A percentile compares a stretch with the other conserved stretches of the same genome.
Conservation (phyloP, 2,797 vertebrate genomes). For the Chrosomus eos region DNA sequence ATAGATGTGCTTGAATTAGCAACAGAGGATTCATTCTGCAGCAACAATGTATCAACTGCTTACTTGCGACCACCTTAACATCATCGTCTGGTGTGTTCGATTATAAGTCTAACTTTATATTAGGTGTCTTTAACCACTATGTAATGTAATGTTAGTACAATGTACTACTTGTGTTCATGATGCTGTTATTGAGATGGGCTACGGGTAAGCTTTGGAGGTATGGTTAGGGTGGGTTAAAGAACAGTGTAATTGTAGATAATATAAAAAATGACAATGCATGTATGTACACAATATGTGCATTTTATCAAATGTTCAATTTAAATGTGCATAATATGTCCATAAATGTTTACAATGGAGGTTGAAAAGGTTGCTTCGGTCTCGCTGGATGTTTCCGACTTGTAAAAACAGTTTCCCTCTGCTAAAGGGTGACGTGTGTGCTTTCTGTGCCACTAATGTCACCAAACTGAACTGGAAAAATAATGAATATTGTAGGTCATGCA, state of each 20-base stretch:
- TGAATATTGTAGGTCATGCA: neutral
- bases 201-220: neutral
- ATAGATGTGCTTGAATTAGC: too few relatives aligned
- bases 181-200: neutral
- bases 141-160: neutral
- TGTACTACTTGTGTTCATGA: neutral
- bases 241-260: neutral
- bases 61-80: neutral
- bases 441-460: neutral
- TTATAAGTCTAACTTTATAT: neutral
- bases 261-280: neutral
- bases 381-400: neutral
- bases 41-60: too few relatives aligned
- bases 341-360: neutral
- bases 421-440: neutral
- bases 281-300: neutral
- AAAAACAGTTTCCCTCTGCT: neutral
- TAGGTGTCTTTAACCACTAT: neutral
- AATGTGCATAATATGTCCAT: neutral
- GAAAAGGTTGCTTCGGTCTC: neutral
- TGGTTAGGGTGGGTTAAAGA: neutral
- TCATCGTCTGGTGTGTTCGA: neutral
- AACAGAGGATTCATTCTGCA: neutral
- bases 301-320: neutral
- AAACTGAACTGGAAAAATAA: neutral